Evolutionary conservation across 92 coral and sea anemone species (phyloP).

Genomic region (Porites lobata): DNA sequence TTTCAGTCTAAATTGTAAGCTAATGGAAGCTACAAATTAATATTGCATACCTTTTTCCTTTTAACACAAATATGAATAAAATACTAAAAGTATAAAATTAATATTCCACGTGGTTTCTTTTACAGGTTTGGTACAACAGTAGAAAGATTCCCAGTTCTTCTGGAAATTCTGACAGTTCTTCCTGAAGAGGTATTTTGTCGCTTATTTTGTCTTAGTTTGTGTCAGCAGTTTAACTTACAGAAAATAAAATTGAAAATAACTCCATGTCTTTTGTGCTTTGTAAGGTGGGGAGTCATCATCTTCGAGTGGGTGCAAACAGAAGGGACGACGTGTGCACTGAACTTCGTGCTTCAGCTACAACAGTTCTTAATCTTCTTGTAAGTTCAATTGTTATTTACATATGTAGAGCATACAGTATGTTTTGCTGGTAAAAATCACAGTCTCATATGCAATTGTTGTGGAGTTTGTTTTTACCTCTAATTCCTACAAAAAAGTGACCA

Average conservation of each 20-base stretch:
- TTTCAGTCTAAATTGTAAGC: not conserved
- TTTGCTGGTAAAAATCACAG: no score
- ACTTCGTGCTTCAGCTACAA: constrained; percentile 80
- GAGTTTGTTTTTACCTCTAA: no score
- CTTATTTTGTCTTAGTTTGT: not conserved
- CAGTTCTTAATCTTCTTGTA: constrained; percentile 89
- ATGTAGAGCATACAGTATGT: not conserved
- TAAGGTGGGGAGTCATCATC: constrained; percentile 96
- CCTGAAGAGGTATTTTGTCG: constrained; percentile 90
- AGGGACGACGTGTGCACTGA: constrained; percentile 92
- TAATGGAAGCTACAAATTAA: not conserved
- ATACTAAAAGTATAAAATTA: no score
- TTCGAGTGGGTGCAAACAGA: constrained; percentile 97
- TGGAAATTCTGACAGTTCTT: constrained; percentile 89
- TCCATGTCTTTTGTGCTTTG: constrained; percentile 5
- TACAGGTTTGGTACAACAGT: constrained; percentile 85
- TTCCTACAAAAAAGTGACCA: no score
- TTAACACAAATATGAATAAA: not conserved
- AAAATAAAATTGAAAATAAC: no score
- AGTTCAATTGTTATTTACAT: not conserved
- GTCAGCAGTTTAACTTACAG: not conserved
- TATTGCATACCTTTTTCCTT: not conserved
- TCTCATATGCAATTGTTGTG: no score
- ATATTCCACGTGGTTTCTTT: not conserved
- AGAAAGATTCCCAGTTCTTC: constrained; percentile 83